These are phyloP conservation scores for Pocota personata DNA, from an alignment of 2,888 invertebrate species.

Conservation along the genomic window DNA sequence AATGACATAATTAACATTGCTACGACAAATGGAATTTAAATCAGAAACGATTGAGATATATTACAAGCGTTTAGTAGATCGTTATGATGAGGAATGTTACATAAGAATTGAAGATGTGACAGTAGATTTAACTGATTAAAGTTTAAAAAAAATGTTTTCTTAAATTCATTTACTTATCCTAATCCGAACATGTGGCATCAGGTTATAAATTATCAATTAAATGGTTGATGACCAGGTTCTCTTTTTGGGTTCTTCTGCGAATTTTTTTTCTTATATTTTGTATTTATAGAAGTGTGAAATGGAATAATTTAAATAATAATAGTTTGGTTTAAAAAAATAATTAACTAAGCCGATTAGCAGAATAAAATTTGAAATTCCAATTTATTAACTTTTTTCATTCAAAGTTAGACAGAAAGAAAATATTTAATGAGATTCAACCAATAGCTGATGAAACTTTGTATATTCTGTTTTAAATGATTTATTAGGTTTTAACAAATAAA, in stretches of 20 bases:
- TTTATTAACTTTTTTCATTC: background rate
- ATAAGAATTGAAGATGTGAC: background rate
- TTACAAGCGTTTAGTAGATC: background rate
- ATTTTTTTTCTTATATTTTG: background rate
- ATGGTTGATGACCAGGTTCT: background rate
- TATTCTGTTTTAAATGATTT: too few species aligned
- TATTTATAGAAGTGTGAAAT: background rate
- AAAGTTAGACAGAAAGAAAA: background rate
- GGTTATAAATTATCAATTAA: background rate
- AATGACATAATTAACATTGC: constrained; percentile 25
- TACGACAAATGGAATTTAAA: background rate
- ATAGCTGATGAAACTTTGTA: background rate
- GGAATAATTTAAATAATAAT: background rate
- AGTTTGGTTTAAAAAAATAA: background rate
- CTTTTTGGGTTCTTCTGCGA: background rate
- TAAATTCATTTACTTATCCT: background rate
- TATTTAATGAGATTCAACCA: background rate
- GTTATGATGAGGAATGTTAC: background rate
- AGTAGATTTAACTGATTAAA: background rate
- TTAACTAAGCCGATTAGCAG: background rate
- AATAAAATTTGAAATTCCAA: background rate
- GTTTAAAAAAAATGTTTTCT: background rate
- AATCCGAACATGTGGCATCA: background rate
- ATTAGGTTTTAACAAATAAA: too few species aligned
- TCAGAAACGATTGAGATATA: constrained; percentile 2